These are phyloP conservation scores for Antrozous pallidus DNA, from an alignment of 2,797 vertebrate genomes.

Conservation along the genomic window DNA sequence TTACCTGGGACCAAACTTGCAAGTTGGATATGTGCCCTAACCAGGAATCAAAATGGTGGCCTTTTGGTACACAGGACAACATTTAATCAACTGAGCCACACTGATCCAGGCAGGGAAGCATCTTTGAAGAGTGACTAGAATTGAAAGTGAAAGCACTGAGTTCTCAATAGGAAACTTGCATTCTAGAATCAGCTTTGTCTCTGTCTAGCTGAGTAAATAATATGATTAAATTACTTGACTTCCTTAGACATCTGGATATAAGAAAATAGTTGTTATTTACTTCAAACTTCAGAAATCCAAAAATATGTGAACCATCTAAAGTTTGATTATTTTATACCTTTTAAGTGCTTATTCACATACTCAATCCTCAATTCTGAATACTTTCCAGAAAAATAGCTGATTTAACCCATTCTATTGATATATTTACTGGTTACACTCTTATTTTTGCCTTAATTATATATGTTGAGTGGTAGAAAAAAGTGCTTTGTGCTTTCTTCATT, in stretches of 20 bases:
- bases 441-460: background rate
- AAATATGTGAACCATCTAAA: background rate
- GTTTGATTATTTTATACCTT: constrained; percentile 46
- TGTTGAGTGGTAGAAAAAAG: background rate
- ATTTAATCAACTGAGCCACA: too few relatives aligned
- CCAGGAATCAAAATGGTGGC: too few relatives aligned
- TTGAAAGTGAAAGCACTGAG: background rate
- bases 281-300: background rate
- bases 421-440: background rate
- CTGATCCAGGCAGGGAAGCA: background rate
- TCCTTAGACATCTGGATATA: background rate
- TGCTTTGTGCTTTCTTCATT: background rate
- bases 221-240: background rate
- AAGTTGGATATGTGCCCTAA: too few relatives aligned
- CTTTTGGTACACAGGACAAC: too few relatives aligned
- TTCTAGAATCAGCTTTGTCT: background rate
- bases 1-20: too few relatives aligned
- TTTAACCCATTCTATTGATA: background rate
- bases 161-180: background rate
- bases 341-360: background rate
- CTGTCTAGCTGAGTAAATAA: background rate
- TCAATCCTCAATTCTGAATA: constrained; percentile 9
- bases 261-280: constrained; percentile 9
- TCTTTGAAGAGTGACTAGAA: background rate
- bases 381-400: background rate